Base-by-base conservation (phyloP, 2,888 invertebrate species). In the Drosophila pseudotalamancana region DNA sequence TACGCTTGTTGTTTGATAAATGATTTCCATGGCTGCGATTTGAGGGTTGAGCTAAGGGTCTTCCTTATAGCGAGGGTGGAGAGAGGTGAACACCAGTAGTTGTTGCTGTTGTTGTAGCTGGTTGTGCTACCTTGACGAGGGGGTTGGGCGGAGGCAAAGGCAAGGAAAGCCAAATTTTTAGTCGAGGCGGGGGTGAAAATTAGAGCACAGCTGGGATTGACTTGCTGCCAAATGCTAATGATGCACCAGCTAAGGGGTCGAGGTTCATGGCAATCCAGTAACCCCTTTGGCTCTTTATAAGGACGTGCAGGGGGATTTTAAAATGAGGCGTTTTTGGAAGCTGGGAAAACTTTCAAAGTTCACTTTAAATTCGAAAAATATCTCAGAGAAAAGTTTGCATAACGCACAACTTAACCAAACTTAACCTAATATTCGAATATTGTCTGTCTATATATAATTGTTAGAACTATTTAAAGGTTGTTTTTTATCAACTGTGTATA, bases 1-100 rank as follows among this genome's bases (percentile, higher is more conserved):
- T 68, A 59, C 66, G 79, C 79, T 82, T 62, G 72, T 66, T 82
- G 81, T 63, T 77, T 79, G 79, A 80, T 80, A 82, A 85, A 85
- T 85, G 79, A 80, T 80, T 80, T 59, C 83, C 79, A 80, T 85
- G 79, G 72, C 69, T 69, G 83, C 79, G 46, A 53, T 48, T 55
- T 49, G 66, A 45, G 79, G 84, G 61, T 51, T 40, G 56, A 55
- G 37, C 3, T 23, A 11, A 27, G 4, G 23, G 5, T 25, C 23
- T 14, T 32, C n/a, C 1, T 8, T n/a, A 2, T 8, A 3, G 14
- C 8, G 11, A 21, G 25, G 3, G 21, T 6, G 6, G 23, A 18
- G 12, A 14, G n/a, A 19, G 48, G 27, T 11, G 14, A 31, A 40
- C 35, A 29, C 31, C 34, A 43, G 35, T 16, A 23, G n/a, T 6